Evolutionary conservation across 2,113 vertebrate genomes (phyloP).

Genomic region (Crocuta crocuta): DNA sequence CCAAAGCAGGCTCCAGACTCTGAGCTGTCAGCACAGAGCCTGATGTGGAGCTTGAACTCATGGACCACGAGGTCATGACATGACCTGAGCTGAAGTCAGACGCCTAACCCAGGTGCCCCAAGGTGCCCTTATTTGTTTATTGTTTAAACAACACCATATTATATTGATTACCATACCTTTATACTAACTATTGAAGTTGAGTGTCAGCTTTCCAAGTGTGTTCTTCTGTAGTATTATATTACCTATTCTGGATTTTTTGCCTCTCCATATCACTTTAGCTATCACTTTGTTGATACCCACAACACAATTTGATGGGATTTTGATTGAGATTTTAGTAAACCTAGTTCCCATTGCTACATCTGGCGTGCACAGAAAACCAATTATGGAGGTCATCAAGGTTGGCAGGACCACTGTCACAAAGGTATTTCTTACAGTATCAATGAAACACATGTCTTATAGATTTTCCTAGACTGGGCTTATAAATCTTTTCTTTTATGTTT

Average conservation of each 20-base stretch:
- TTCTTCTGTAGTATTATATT: neutral
- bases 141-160: neutral
- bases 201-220: neutral
- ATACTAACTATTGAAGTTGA: neutral
- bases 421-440: neutral
- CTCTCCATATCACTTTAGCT: neutral
- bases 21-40: neutral
- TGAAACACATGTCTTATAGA: neutral
- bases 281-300: neutral
- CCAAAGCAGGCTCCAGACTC: too few relatives aligned
- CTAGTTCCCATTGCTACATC: neutral
- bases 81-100: neutral
- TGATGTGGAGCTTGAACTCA: neutral
- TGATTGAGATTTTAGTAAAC: neutral
- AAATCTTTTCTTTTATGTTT: neutral
- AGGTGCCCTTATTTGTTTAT: neutral
- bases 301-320: neutral
- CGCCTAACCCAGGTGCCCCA: neutral
- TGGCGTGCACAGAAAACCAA: neutral
- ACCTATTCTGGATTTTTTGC: neutral
- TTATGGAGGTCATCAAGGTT: neutral
- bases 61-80: neutral
- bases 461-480: neutral
- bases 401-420: neutral
- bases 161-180: neutral